Percentiles rank a stretch among this genome's conserved stretches.
Evolutionary conservation across 2,797 vertebrate species (phyloP).

Genomic region (Tiaroga cobitis): DNA sequence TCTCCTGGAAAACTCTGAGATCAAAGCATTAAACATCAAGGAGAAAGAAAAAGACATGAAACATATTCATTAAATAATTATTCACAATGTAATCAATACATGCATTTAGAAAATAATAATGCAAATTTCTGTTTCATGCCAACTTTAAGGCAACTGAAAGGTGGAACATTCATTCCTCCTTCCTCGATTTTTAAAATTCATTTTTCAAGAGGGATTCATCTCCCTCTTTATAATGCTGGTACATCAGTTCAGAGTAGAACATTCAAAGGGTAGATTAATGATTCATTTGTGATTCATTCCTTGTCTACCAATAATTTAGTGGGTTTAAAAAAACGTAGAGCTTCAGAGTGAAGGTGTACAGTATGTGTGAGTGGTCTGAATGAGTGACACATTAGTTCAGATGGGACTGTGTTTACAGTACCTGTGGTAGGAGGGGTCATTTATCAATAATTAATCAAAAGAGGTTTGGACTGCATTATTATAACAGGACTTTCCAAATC

Average conservation of each 20-base stretch:
- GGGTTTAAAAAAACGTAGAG: neutral
- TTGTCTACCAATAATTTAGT: neutral
- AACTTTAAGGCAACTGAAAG: neutral
- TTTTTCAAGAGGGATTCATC: neutral
- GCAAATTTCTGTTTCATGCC: neutral
- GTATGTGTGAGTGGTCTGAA: neutral
- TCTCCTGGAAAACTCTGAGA: no score
- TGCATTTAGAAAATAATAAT: neutral
- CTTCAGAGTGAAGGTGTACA: neutral
- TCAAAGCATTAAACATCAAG: no score
- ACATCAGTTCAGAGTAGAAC: neutral
- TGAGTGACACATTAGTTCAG: neutral
- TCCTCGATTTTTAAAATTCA: neutral
- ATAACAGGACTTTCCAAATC: neutral
- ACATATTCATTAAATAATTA: neutral
- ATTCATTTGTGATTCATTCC: neutral
- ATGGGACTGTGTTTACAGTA: conserved; percentile 69
- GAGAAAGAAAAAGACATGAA: no score
- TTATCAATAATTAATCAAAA: neutral
- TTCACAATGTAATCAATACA: neutral
- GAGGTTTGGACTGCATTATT: neutral
- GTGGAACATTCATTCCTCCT: neutral
- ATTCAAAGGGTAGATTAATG: neutral
- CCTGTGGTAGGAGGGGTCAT: conserved; percentile 54
- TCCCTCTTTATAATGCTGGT: neutral